A percentile compares a stretch with the other conserved stretches of the same genome.
Evolutionary conservation across 2,888 invertebrate genomes (phyloP).

Genomic region (Rosalia funebris): DNA sequence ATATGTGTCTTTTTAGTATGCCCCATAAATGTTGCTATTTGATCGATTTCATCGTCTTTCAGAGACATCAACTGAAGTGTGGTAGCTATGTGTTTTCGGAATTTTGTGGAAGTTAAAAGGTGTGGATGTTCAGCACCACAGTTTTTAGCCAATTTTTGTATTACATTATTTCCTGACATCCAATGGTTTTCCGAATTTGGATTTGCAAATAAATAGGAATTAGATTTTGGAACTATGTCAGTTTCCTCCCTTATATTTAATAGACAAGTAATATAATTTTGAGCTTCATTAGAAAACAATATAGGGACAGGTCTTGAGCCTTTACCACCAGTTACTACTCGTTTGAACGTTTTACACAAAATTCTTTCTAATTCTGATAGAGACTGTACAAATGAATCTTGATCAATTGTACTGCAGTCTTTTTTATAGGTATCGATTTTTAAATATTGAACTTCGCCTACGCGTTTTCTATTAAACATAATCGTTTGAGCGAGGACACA

Average conservation of each 20-base stretch:
- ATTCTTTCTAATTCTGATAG: conserved; percentile 30
- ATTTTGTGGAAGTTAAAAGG: conserved; percentile 39
- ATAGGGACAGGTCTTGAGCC: conserved; percentile 38
- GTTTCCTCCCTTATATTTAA: conserved; percentile 20
- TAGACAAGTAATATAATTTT: conserved; percentile 31
- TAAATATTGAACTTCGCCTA: conserved; percentile 42
- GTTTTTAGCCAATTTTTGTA: conserved; percentile 28
- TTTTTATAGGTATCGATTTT: conserved; percentile 32
- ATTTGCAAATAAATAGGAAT: conserved; percentile 42
- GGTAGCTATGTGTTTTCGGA: conserved; percentile 45
- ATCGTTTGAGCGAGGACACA: conserved; percentile 35
- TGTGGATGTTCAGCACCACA: conserved; percentile 37
- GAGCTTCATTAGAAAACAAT: conserved; percentile 32
- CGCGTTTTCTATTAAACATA: conserved; percentile 43
- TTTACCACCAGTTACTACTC: conserved; percentile 41
- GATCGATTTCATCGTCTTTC: conserved; percentile 43
- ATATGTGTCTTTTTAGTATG: conserved; percentile 46
- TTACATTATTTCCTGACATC: conserved; percentile 36
- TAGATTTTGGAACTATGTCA: conserved; percentile 37
- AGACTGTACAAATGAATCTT: conserved; percentile 28
- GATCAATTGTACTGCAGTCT: conserved; percentile 6
- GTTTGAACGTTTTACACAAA: conserved; percentile 35
- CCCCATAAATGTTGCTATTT: conserved; percentile 47
- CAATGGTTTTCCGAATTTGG: conserved; percentile 37
- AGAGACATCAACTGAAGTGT: conserved; percentile 42